phyloP scores from a whole-genome alignment of 2,113 vertebrate species.

The Acrocephalus kingi region DNA sequence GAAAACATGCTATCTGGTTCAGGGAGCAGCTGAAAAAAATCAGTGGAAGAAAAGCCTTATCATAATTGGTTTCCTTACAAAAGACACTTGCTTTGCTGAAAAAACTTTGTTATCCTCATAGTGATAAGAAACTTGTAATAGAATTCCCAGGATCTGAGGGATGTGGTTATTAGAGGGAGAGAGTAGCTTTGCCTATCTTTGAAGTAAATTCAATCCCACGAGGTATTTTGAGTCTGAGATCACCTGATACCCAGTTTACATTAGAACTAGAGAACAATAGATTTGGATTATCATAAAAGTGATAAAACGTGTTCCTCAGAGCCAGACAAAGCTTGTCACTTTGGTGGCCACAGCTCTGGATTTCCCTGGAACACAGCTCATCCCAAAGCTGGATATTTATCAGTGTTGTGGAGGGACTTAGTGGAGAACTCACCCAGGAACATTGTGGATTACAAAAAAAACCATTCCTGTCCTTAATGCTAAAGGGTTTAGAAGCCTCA shows the following conservation, averaged over 20 bases:
- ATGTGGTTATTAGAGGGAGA: neutral
- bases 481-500: neutral
- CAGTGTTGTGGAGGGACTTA: neutral
- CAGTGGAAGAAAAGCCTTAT: neutral
- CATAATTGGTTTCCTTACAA: neutral
- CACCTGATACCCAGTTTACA: neutral
- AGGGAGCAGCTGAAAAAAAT: neutral
- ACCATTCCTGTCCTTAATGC: neutral
- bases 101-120: neutral
- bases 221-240: neutral
- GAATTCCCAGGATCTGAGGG: neutral
- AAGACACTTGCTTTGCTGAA: neutral
- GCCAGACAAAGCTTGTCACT: neutral
- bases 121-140: neutral
- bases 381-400: neutral
- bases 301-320: neutral
- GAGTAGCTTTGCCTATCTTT: neutral
- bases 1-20: neutral
- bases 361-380: neutral
- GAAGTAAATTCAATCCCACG: neutral
- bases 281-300: neutral
- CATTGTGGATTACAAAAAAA: neutral
- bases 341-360: neutral
- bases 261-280: neutral
- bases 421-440: neutral